Percentiles rank a stretch among this genome's conserved stretches.
Evolutionary conservation across 2,888 invertebrate species (phyloP).

Genomic region (Biston stratarius): DNA sequence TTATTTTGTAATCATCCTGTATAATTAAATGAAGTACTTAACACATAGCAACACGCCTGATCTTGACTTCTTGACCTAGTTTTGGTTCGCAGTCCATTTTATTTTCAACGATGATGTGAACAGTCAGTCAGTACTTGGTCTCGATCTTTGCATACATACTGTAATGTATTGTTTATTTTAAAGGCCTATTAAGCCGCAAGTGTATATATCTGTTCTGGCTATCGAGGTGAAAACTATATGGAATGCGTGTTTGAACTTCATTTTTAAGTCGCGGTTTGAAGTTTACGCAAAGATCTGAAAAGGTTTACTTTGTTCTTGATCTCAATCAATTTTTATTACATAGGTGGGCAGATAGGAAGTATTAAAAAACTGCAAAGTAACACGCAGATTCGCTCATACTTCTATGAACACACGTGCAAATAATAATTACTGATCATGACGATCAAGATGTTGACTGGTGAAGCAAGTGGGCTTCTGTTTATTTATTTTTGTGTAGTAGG

Average conservation of each 20-base stretch:
- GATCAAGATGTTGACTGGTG: too few species aligned
- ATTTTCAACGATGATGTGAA: conserved; percentile 1
- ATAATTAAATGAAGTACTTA: neutral
- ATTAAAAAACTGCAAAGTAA: neutral
- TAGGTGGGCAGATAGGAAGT: neutral
- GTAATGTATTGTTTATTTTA: conserved; percentile 6
- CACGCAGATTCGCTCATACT: neutral
- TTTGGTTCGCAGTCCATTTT: conserved; percentile 5
- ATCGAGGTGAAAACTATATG: conserved; percentile 2
- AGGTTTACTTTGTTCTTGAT: neutral
- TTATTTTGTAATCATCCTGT: too few species aligned
- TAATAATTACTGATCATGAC: too few species aligned
- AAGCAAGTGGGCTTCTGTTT: too few species aligned
- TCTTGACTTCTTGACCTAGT: conserved; percentile 12
- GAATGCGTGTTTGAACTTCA: conserved; percentile 10
- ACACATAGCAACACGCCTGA: neutral
- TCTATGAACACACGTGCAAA: neutral
- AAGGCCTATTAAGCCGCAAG: conserved; percentile 1
- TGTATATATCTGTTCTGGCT: conserved; percentile 4
- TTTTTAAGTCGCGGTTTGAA: neutral
- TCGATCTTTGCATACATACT: conserved; percentile 10
- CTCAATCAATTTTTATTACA: neutral
- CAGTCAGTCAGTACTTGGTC: conserved; percentile 6
- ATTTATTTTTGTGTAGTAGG: too few species aligned
- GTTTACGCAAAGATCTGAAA: conserved; percentile 10